Percentiles rank a stretch among this genome's conserved stretches.
Conservation (phyloP, 1,140 invertebrate genomes). For the Parasteatoda tepidariorum region DNA sequence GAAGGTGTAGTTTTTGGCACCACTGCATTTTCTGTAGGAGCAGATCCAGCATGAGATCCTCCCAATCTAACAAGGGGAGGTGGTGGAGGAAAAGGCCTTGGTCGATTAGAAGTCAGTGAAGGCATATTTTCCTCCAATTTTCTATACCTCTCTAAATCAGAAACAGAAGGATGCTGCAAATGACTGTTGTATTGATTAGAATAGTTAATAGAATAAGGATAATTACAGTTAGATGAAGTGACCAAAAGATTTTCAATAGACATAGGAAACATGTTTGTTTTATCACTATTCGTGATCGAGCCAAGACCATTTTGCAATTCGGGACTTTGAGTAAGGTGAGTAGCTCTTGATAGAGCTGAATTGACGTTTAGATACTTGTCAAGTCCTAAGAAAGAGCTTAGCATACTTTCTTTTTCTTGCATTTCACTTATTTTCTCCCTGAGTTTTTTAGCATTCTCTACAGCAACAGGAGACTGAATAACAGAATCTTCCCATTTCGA, state of each 20-base stretch:
- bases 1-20: slow-evolving; percentile 51
- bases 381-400: slow-evolving; percentile 33
- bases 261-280: slow-evolving; percentile 18
- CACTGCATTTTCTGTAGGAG: slow-evolving; percentile 6
- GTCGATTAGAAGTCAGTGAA: slow-evolving; percentile 5
- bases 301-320: slow-evolving; percentile 1
- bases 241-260: slow-evolving; percentile 41
- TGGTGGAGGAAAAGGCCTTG: slow-evolving; percentile 48
- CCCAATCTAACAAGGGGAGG: slow-evolving; percentile 54
- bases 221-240: slow-evolving; percentile 37
- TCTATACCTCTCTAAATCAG: slow-evolving; percentile 34
- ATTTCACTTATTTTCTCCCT: slow-evolving; percentile 51
- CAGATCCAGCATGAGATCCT: not conserved
- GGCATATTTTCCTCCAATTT: slow-evolving; percentile 26
- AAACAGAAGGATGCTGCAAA: slow-evolving; percentile 24
- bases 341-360: not conserved
- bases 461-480: slow-evolving; percentile 1
- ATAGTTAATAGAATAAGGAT: slow-evolving; percentile 50
- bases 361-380: slow-evolving; percentile 36
- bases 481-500: slow-evolving; percentile 15
- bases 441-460: slow-evolving; percentile 35
- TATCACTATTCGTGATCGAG: slow-evolving; percentile 23
- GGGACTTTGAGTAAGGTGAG: slow-evolving; percentile 6
- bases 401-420: slow-evolving; percentile 42
- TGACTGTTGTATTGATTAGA: slow-evolving; percentile 47